These are phyloP conservation scores for Silurus glanis DNA, from an alignment of 2,113 vertebrate genomes.

Conservation along the genomic window DNA sequence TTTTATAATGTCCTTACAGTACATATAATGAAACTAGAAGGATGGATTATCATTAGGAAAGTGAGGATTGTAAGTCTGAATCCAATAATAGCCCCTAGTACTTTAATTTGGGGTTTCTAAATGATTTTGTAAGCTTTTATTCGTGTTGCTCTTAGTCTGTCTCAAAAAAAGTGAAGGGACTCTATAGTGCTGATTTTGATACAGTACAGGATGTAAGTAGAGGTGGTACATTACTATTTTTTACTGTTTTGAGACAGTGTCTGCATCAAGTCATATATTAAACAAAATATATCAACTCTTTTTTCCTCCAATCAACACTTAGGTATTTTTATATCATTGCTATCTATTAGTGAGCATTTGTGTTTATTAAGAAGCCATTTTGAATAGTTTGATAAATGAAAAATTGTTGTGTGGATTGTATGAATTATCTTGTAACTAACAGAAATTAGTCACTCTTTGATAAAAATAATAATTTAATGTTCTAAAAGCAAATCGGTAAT, in stretches of 20 bases:
- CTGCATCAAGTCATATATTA: too few species aligned
- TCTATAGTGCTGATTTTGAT: not conserved
- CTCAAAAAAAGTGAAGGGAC: not conserved
- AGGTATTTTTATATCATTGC: too few species aligned
- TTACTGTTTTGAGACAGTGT: not conserved
- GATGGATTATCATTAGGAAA: not conserved
- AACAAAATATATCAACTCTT: too few species aligned
- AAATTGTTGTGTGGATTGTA: not conserved
- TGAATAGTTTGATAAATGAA: not conserved
- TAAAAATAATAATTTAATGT: too few species aligned
- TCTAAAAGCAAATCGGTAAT: too few species aligned
- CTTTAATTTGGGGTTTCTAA: not conserved
- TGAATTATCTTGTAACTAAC: not conserved
- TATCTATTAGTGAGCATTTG: not conserved
- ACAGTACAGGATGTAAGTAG: not conserved
- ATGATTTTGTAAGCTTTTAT: not conserved
- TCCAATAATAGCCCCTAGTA: not conserved
- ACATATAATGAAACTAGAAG: not conserved
- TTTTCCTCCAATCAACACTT: too few species aligned
- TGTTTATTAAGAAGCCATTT: not conserved
- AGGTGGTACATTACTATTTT: not conserved
- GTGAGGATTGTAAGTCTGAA: not conserved
- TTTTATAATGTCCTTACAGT: too few species aligned
- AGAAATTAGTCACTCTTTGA: too few species aligned
- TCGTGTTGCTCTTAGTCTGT: not conserved